A percentile compares a stretch with the other conserved stretches of the same genome.
phyloP scores from a whole-genome alignment of 2,888 invertebrate genomes.

The Gandaritis pyraliata region DNA sequence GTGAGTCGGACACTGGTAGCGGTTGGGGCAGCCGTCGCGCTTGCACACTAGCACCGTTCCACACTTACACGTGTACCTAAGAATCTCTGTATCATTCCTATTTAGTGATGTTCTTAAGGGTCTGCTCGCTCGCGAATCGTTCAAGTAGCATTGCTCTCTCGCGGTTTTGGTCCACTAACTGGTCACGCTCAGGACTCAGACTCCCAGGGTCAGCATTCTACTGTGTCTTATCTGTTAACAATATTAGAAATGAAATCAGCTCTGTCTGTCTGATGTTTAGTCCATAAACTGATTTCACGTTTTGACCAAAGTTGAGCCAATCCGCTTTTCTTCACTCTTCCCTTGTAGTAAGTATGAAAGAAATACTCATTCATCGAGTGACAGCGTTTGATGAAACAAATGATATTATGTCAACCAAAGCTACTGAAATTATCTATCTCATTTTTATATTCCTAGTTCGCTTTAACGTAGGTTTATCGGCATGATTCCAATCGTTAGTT shows the following conservation, averaged over 20 bases:
- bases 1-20: conserved; percentile 77
- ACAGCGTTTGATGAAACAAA: conserved; percentile 47
- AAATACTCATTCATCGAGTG: conserved; percentile 65
- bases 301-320: conserved; percentile 50
- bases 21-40: conserved; percentile 80
- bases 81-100: conserved; percentile 73
- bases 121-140: conserved; percentile 52
- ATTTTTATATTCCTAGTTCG: conserved; percentile 82
- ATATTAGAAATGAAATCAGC: too few species aligned
- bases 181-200: conserved; percentile 23
- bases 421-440: conserved; percentile 82
- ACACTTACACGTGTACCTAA: conserved; percentile 70
- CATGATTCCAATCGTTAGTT: conserved; percentile 80
- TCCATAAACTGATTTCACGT: conserved; percentile 12
- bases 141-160: conserved; percentile 66
- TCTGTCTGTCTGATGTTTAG: neutral
- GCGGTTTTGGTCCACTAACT: conserved; percentile 44
- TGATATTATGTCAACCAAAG: conserved; percentile 81
- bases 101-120: conserved; percentile 53
- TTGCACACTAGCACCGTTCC: conserved; percentile 81
- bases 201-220: conserved; percentile 30
- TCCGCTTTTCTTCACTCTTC: conserved; percentile 49
- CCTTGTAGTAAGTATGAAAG: conserved; percentile 56
- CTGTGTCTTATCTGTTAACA: too few species aligned
- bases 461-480: conserved; percentile 82